phyloP scores from a whole-genome alignment of 2,113 vertebrate species.

The Puffinus mauretanicus region DNA sequence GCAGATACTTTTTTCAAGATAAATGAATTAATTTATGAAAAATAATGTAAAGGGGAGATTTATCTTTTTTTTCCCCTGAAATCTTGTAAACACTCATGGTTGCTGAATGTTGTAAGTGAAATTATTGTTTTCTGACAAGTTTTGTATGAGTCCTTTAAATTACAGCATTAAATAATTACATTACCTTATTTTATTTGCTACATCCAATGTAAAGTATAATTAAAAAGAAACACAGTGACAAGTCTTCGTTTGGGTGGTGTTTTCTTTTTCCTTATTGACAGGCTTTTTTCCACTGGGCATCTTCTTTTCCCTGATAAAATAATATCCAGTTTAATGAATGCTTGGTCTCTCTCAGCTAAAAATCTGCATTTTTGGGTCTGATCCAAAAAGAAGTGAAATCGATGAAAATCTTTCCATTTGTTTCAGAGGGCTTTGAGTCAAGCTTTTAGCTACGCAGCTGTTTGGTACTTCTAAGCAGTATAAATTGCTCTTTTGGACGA shows the following conservation, averaged over 20 bases:
- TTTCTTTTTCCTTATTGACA: neutral
- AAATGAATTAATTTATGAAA: neutral
- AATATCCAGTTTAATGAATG: neutral
- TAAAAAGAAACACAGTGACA: neutral
- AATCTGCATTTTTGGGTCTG: neutral
- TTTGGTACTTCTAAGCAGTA: neutral
- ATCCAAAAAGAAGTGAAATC: conserved; percentile 28
- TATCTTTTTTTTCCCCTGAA: neutral
- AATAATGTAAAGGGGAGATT: neutral
- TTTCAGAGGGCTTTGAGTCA: conserved; percentile 27
- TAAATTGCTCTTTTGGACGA: neutral
- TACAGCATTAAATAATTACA: neutral
- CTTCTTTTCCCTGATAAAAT: neutral
- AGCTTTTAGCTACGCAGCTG: neutral
- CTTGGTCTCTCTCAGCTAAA: neutral
- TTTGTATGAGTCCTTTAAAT: neutral
- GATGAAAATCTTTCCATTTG: conserved; percentile 39
- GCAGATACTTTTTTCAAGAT: neutral
- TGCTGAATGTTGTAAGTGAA: neutral
- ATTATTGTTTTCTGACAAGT: neutral
- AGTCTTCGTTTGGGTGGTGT: neutral
- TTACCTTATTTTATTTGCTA: neutral
- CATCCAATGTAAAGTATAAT: neutral
- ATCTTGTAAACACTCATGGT: neutral
- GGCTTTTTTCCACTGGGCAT: neutral